Base-by-base conservation (phyloP, 2,888 invertebrate species). In the Eristalis pertinax region DNA sequence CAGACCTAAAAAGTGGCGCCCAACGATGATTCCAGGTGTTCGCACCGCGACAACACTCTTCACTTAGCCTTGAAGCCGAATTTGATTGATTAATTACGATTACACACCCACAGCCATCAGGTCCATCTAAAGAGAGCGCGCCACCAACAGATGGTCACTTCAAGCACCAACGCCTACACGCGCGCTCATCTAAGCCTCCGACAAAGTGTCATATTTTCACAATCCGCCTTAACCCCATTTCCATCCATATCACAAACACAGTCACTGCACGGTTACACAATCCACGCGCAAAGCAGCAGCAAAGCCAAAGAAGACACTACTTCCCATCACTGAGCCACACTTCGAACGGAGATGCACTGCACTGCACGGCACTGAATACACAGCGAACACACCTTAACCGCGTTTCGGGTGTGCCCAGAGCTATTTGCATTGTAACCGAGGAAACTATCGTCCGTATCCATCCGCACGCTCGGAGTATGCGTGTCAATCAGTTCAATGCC, bases 401-500 rank as follows among this genome's bases (percentile, higher is more conserved):
- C 69, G 56, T 70, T 82, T 76, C 69, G 75, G 81, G 81, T 76
- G 81, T 76, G 81, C 75, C 81, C n/a, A 15, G 50, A 50, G 67
- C 62, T 60, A 67, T 78, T 79, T 80, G 75, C 73, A 73, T 62
- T n/a, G 32, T 68, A 43, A 73, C 60, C 10, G 50, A 50, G 50
- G 58, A 24, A 79, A 32, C 67, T 43, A 70, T 56, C 56, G 29
- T 26, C 35, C 22, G 15, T 22, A 29, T 4, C 35, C 35, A 24
- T 35, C 69, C 56, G 58, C 8, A 32, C 4, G 65, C 24, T 19
- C 65, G n/a, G 5, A 62, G 29, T 41, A 74, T 75, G 43, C 65
- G 65, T 62, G 75, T 81, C 75, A 75, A 81, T 70, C 81, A 75
- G 75, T 81, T 69, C 70, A 74, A 80, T 74, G 80, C 73, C 67